Percentiles rank a stretch among this genome's conserved stretches.
Evolutionary conservation across 2,888 invertebrate species (phyloP).

Genomic region (Megalurothrips usitatus): DNA sequence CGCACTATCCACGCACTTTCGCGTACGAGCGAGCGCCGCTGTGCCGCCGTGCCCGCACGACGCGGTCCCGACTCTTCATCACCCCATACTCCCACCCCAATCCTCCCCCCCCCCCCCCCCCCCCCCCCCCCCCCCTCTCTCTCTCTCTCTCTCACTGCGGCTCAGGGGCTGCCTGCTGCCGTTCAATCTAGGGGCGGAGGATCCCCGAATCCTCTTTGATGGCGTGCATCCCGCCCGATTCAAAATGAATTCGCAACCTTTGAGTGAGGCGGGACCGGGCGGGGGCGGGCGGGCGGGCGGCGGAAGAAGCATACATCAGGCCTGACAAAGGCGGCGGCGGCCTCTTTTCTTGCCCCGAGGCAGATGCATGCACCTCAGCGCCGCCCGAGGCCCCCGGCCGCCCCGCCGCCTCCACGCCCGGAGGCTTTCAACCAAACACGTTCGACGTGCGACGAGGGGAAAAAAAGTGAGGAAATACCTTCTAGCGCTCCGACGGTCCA

Average conservation of each 20-base stretch:
- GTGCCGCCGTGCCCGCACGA: too few species aligned
- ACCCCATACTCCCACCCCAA: not conserved
- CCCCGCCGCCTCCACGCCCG: too few species aligned
- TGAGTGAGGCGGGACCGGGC: not conserved
- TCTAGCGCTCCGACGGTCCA: too few species aligned
- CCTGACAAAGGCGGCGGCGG: not conserved
- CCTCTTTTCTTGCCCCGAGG: too few species aligned
- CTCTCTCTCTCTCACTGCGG: not conserved
- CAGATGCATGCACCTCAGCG: too few species aligned
- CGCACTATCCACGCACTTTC: too few species aligned
- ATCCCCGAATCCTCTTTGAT: not conserved
- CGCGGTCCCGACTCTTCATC: too few species aligned
- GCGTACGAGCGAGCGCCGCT: too few species aligned
- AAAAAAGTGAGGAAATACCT: too few species aligned
- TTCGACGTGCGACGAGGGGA: too few species aligned
- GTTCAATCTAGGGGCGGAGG: not conserved
- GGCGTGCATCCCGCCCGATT: constrained; percentile 5
- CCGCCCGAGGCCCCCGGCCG: too few species aligned
- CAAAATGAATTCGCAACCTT: constrained; percentile 11
- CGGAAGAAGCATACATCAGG: not conserved
- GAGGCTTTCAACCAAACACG: too few species aligned
- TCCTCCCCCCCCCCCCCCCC: not conserved
- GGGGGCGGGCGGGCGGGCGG: not conserved
- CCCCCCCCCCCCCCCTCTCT: not conserved
- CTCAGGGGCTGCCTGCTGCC: not conserved